A percentile compares a stretch with the other conserved stretches of the same genome.
These are phyloP conservation scores for Brienomyrus longianalis DNA, from an alignment of 2,113 vertebrate species.

Conservation along the genomic window DNA sequence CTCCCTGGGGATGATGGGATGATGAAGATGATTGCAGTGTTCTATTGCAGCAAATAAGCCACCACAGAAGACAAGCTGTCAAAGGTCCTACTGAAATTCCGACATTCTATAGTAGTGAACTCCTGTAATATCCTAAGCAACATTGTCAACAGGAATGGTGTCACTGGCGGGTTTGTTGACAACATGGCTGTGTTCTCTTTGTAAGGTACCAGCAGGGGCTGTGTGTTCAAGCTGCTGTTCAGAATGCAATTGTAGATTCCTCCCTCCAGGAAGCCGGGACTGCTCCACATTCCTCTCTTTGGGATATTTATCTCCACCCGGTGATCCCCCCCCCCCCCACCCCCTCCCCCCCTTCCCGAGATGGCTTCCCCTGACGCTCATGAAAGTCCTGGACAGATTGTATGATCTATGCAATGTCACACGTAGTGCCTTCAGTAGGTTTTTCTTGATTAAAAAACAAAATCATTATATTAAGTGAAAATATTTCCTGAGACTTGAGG, in stretches of 20 bases:
- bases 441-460: neutral
- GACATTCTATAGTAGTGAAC: neutral
- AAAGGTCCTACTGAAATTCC: neutral
- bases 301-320: neutral
- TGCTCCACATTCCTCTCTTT: neutral
- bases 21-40: neutral
- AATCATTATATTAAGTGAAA: neutral
- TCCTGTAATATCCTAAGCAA: neutral
- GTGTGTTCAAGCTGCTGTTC: constrained; percentile 1
- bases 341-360: no score
- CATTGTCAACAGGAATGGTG: neutral
- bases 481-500: neutral
- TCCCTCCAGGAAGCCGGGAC: neutral
- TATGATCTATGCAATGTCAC: neutral
- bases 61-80: neutral
- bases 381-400: neutral
- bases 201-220: neutral
- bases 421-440: neutral
- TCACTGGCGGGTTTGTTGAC: neutral
- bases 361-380: neutral
- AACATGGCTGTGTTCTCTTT: neutral
- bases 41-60: no score
- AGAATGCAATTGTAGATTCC: neutral
- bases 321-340: neutral
- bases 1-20: neutral